Evolutionary conservation across 2,113 vertebrate species (phyloP), one percentile per base, ranked within the genome.

Genomic region (Malurus elegans): DNA sequence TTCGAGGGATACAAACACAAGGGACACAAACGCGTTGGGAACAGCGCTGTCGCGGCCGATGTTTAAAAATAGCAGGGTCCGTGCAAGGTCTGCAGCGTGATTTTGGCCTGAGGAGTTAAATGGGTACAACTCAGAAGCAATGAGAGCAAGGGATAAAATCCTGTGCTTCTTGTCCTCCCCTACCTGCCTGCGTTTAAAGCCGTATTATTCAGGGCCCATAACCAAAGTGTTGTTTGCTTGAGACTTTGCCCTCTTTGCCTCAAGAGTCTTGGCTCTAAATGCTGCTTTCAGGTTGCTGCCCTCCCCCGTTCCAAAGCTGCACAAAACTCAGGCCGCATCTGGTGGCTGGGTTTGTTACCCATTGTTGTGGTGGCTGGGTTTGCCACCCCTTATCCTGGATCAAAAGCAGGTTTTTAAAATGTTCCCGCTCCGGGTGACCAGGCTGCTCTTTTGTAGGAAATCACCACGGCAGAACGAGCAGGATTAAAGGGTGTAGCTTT

Each of bases 31-130:
- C 1, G 78, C n/a, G 1, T 1, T 10, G n/a, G 48, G 74, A 82
- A 1, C 29, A 15, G 64, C 2, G 1, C 8, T 13, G 11, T 8
- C 20, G 36, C 14, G 1, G 12, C n/a, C 3, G 0, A 0, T 3
- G 65, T 19, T 17, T 51, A 3, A 66, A 67, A 78, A 16, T 0
- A 71, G 62, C 21, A 3, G n/a, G 12, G 84, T 8, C 48, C 31
- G 3, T 1, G 14, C 8, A 18, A 28, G 13, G 15, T 8, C 31
- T 8, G 71, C 18, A 2, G 15, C 14, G 0, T 2, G 61, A 2
- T 9, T 66, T 14, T 0, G 3, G 29, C 38, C 29, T 11, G 47
- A 32, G 45, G n/a, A 34, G 38, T 48, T 38, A 0, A 0, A 0
- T 17, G 38, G 32, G 4, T 34, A 24, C 12, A 53, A 5, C 15